phyloP scores from a whole-genome alignment of 2,888 invertebrate genomes.

The Drosophila cognata region DNA sequence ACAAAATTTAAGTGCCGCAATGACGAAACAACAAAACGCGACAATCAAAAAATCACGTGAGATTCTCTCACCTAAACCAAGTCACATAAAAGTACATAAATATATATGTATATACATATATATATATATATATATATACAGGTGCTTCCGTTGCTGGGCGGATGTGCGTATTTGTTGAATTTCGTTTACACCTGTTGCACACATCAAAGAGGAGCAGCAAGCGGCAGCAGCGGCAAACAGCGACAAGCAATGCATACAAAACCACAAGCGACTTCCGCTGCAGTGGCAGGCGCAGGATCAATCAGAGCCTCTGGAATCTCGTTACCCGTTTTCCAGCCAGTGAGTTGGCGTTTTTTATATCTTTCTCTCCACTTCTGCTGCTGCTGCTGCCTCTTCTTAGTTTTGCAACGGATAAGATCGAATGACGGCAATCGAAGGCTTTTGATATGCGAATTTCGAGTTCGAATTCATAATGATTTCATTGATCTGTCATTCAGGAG shows the following conservation, averaged over 20 bases:
- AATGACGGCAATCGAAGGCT: conserved; percentile 41
- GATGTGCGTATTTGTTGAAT: conserved; percentile 80
- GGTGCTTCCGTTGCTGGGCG: conserved; percentile 62
- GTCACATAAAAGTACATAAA: neutral
- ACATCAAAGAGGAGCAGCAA: conserved; percentile 42
- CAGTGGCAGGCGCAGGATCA: conserved; percentile 44
- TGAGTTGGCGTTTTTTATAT: conserved; percentile 49
- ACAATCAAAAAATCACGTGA: conserved; percentile 64
- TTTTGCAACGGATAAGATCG: conserved; percentile 47
- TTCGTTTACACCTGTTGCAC: conserved; percentile 77
- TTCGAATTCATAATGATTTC: conserved; percentile 75
- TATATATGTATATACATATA: neutral
- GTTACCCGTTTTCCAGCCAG: conserved; percentile 24
- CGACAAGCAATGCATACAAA: conserved; percentile 64
- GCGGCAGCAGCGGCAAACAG: neutral
- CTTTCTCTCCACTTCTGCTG: neutral
- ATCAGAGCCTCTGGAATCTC: conserved; percentile 19
- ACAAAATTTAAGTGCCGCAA: conserved; percentile 59
- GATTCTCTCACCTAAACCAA: conserved; percentile 32
- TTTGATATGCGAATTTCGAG: conserved; percentile 26
- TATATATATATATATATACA: conserved; percentile 17
- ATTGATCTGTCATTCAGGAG: conserved; percentile 80
- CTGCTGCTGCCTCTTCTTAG: neutral
- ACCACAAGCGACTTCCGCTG: conserved; percentile 76
- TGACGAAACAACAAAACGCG: conserved; percentile 34